Evolutionary conservation across 2,113 vertebrate genomes (phyloP).

Genomic region (Coracopsis vasa): DNA sequence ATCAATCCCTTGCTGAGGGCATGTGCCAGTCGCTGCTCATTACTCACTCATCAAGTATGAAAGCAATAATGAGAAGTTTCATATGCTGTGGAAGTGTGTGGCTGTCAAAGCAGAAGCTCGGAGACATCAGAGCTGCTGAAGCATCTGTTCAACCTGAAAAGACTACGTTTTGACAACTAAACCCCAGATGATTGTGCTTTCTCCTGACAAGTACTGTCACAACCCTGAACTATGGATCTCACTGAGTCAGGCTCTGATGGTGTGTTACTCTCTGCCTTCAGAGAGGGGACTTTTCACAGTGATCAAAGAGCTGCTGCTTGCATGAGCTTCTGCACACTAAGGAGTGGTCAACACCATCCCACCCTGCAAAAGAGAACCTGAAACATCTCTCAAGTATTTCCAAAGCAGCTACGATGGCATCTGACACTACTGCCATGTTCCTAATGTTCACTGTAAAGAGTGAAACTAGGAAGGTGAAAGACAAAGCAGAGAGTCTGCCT

Average conservation of each 20-base stretch:
- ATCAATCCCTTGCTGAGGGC: not conserved
- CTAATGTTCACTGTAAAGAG: not conserved
- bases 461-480: not conserved
- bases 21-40: not conserved
- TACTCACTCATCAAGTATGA: not conserved
- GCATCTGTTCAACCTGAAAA: not conserved
- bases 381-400: not conserved
- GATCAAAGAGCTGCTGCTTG: not conserved
- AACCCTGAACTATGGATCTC: not conserved
- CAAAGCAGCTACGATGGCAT: not conserved
- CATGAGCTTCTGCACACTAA: not conserved
- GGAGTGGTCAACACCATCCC: not conserved
- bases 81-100: accelerated
- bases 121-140: not conserved
- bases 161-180: not conserved
- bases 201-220: constrained; percentile 6
- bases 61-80: not conserved
- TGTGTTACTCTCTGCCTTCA: not conserved
- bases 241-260: not conserved
- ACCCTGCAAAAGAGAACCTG: not conserved
- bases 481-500: not conserved
- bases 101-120: not conserved
- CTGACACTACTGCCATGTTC: not conserved
- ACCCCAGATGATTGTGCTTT: not conserved
- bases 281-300: not conserved